Base-by-base conservation (phyloP, 2,888 invertebrate species). In the Apoda limacodes region DNA sequence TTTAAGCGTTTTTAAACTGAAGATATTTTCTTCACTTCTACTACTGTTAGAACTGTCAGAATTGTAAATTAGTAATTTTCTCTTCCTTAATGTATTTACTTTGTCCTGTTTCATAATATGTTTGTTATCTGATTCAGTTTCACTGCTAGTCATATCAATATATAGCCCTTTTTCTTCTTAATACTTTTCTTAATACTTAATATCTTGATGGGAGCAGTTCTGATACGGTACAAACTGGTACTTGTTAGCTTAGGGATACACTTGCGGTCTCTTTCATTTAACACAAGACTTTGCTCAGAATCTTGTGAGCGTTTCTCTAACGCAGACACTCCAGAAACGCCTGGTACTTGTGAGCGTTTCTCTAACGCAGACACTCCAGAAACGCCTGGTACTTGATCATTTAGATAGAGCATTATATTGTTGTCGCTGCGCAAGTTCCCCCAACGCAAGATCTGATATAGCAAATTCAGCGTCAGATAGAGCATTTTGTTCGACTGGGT, bases 381-480 rank as follows among this genome's bases (percentile, higher is more conserved):
- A 14, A 29, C 28, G 21, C 22, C 22, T 29, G 12, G 9, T 10
- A 10, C 22, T 6, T 14, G 21, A 9, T 26, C 23, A 5, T 27
- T n/a, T n/a, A n/a, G n/a, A n/a, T 23, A 38, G 21, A 3, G 36
- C 4, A 19, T 36, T 10, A 34, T 30, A 32, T n/a, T 39, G 32
- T 39, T 12, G 28, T 34, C 37, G 32, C 30, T 39, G 40, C 33
- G 37, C 12, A 39, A 30, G 38, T 10, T 37, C 35, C 14, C 30
- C 32, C 28, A 34, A 32, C 31, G 40, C 38, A 38, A 35, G 22
- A 41, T 43, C 39, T 35, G 40, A 43, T 37, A 43, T 41, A 39
- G 37, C 34, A 40, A 39, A 44, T 38, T 37, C 34, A 37, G 38
- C 25, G 21, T 42, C 34, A 32, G 39, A 31, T n/a, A 39, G 32